Base-by-base conservation (phyloP, 2,797 vertebrate species). In the Chiloscyllium punctatum region DNA sequence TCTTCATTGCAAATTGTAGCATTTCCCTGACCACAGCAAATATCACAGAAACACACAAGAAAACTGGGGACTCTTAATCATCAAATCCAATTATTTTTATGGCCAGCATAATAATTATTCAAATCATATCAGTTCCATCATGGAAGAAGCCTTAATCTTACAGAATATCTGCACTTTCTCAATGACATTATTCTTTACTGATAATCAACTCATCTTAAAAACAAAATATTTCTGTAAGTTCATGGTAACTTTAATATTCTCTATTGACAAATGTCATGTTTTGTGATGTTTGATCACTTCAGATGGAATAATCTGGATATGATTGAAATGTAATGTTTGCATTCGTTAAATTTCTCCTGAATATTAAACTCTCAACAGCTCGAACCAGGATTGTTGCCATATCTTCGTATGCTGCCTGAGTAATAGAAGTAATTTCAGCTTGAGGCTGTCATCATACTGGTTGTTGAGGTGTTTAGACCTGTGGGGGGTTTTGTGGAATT, bases 11-110 rank as follows among this genome's bases (percentile, higher is more conserved):
- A 25, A 37, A 42, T 86, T 8, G 25, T 48, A 51, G 23, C 30
- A 42, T 84, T 15, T 25, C n/a, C 48, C n/a, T 51, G 16, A 48
- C 21, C 37, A 86, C n/a, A 84, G 82, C 16, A 48, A 77, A 77
- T 33, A 48, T 84, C 42, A 48, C 37, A 79, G n/a, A 1, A 0
- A 84, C 23, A 7, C 18, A 6, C 16, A 48, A 42, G 4, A 15
- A n/a, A 18, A 84, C 16, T 42, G 82, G 82, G 77, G 30, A 42
- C 23, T 48, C 51, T 48, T 37, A 8, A 2, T 86, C 18, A n/a
- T 79, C 77, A 79, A 37, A 79, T 79, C 79, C 84, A 86, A 86
- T 86, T 86, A 86, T 25, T 51, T 86, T 86, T 86, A 18, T 48
- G 23, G 25, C 84, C 48, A 86, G 42, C 37, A 86, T 51, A 42